Conservation (phyloP, 2,797 vertebrate genomes). For the Apogon hyalosoma region DNA sequence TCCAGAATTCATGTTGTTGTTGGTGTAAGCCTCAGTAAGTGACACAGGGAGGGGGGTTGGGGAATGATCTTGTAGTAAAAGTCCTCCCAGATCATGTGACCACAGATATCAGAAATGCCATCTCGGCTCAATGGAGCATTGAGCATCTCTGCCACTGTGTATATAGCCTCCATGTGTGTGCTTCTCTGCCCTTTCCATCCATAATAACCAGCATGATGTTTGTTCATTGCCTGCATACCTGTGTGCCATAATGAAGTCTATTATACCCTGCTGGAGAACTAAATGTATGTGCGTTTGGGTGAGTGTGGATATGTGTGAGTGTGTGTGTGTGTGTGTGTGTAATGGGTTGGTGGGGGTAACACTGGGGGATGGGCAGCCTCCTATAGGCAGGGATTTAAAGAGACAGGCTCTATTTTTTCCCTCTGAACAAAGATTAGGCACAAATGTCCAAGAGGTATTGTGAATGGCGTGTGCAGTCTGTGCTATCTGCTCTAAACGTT, state of each 20-base stretch:
- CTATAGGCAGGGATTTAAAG: constrained; percentile 84
- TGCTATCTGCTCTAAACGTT: constrained; percentile 27
- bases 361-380: constrained; percentile 81
- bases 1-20: constrained; percentile 68
- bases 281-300: constrained; percentile 38
- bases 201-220: constrained; percentile 50
- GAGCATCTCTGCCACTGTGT: constrained; percentile 47
- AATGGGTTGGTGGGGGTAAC: constrained; percentile 72
- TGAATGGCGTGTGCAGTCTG: constrained; percentile 20
- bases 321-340: constrained; percentile 61
- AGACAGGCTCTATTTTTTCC: constrained; percentile 76
- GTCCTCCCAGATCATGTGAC: constrained; percentile 78
- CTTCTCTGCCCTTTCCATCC: constrained; percentile 10
- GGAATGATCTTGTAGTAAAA: constrained; percentile 81
- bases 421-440: constrained; percentile 79
- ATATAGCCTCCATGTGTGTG: neutral
- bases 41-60: constrained; percentile 63
- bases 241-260: constrained; percentile 56
- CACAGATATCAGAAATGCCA: constrained; percentile 80
- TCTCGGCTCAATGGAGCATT: constrained; percentile 70
- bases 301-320: constrained; percentile 30
- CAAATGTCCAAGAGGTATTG: constrained; percentile 44
- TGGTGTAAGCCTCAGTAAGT: constrained; percentile 71
- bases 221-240: constrained; percentile 48
- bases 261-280: constrained; percentile 66